Conservation (phyloP, 2,797 vertebrate genomes). For the Taenioides sp. region DNA sequence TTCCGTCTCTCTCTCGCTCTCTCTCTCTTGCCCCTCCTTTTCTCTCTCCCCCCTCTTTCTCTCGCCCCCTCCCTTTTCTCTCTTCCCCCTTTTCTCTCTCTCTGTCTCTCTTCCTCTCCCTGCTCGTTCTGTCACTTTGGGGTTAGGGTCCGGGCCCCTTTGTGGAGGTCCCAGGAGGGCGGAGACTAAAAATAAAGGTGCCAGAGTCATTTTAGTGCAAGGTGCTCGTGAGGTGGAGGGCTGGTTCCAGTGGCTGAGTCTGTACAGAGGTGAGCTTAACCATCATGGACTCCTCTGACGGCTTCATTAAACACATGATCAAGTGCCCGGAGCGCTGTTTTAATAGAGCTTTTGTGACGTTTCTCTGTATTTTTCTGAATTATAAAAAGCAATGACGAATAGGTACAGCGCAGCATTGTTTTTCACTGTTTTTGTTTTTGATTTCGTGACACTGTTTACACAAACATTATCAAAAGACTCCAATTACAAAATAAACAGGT, state of each 20-base stretch:
- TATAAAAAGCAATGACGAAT: no score
- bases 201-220: slow-evolving; percentile 47
- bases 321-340: not conserved
- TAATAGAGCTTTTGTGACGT: not conserved
- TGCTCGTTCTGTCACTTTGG: not conserved
- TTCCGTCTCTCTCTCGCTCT: no score
- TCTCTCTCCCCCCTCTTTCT: no score
- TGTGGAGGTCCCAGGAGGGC: slow-evolving; percentile 62
- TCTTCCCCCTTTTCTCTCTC: no score
- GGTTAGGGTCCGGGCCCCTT: slow-evolving; percentile 56
- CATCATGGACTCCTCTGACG: slow-evolving; percentile 5
- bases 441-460: no score
- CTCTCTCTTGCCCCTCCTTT: no score
- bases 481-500: no score
- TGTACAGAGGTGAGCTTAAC: slow-evolving; percentile 24
- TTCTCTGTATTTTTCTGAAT: no score
- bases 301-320: slow-evolving; percentile 1
- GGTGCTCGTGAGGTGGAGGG: slow-evolving; percentile 25
- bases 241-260: slow-evolving; percentile 22
- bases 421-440: no score
- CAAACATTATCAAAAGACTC: no score
- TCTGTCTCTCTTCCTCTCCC: slow-evolving; percentile 15
- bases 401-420: not conserved
- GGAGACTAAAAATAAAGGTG: slow-evolving; percentile 59
- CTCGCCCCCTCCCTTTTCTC: no score